Evolutionary conservation across 1,140 invertebrate genomes (phyloP).

Genomic region (Heterodera carotae): DNA sequence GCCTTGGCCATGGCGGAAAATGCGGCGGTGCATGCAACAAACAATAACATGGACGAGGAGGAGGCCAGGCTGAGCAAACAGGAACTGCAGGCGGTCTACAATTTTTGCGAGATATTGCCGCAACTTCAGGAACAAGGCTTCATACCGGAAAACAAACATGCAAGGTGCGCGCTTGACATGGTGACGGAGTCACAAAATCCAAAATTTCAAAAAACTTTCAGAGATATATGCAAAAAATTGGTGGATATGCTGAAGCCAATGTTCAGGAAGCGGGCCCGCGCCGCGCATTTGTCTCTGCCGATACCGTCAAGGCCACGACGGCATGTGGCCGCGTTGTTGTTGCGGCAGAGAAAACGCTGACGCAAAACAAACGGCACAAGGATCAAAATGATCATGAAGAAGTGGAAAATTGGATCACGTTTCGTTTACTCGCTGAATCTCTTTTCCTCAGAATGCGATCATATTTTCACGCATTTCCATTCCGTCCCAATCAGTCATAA

Average conservation of each 20-base stretch:
- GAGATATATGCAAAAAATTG: slow-evolving; percentile 27
- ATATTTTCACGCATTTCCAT: background rate
- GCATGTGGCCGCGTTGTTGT: slow-evolving; percentile 5
- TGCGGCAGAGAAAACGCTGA: slow-evolving; percentile 6
- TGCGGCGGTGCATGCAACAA: background rate
- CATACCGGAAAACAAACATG: slow-evolving; percentile 28
- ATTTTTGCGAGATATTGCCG: slow-evolving; percentile 30
- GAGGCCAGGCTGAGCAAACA: slow-evolving; percentile 22
- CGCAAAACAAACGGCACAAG: background rate
- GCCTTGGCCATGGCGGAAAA: slow-evolving; percentile 6
- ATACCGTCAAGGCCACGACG: slow-evolving; percentile 4
- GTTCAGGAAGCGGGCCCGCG: slow-evolving; percentile 22
- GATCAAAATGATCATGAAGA: background rate
- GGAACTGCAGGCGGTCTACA: slow-evolving; percentile 32
- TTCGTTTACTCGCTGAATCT: background rate
- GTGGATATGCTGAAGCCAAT: slow-evolving; percentile 40
- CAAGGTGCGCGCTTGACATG: slow-evolving; percentile 17
- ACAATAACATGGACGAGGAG: background rate
- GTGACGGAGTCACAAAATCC: background rate
- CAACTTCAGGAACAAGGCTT: slow-evolving; percentile 16
- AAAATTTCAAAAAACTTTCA: background rate
- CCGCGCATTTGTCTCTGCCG: background rate
- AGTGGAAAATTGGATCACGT: background rate
- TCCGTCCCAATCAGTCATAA: no score
- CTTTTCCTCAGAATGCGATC: background rate